These are phyloP conservation scores for Ammodramus savannarum DNA, from an alignment of 2,113 vertebrate genomes.

Conservation along the genomic window DNA sequence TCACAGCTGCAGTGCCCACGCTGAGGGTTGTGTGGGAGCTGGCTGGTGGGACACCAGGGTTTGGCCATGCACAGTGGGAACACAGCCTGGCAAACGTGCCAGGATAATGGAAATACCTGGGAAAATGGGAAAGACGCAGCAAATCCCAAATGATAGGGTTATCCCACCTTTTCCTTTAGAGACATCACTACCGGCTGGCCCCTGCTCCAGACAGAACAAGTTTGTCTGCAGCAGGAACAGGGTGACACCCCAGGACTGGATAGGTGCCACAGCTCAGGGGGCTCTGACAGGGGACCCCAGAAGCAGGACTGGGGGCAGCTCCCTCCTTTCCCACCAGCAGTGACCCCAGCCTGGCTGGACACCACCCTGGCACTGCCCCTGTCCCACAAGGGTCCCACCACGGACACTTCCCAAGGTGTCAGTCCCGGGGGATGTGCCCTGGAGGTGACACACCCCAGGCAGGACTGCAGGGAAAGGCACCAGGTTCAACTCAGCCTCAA, in stretches of 20 bases:
- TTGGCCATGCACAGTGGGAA: not conserved
- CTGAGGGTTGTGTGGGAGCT: not conserved
- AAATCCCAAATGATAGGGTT: not conserved
- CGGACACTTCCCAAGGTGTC: too few species aligned
- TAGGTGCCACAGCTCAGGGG: not conserved
- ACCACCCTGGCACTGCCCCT: not conserved
- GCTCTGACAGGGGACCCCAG: not conserved
- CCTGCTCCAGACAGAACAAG: not conserved
- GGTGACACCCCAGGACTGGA: not conserved
- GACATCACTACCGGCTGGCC: not conserved
- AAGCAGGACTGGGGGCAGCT: not conserved
- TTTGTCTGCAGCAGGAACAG: not conserved
- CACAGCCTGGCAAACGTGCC: accelerated
- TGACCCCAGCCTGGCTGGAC: not conserved
- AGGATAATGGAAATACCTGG: not conserved
- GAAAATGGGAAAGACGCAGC: not conserved
- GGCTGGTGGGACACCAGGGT: not conserved
- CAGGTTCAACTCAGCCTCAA: not conserved
- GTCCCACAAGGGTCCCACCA: not conserved
- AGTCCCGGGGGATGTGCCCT: not conserved
- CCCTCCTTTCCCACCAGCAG: accelerated
- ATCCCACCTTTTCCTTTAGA: not conserved
- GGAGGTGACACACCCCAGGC: not conserved
- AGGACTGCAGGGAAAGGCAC: not conserved
- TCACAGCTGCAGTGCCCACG: accelerated